Conservation (phyloP, 2,113 vertebrate genomes). For the Solea solea region DNA sequence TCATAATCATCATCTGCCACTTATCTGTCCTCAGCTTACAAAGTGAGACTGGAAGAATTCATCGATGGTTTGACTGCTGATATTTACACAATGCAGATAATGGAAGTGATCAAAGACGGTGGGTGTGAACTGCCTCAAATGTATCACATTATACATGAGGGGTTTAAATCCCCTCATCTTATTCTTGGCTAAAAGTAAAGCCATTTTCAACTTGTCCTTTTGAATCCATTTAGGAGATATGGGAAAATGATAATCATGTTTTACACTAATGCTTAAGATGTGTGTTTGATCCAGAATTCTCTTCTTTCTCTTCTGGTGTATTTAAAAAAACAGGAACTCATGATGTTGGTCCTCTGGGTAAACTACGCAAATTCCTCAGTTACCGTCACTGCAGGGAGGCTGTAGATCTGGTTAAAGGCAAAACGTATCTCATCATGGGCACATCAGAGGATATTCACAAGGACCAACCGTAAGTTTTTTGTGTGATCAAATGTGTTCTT, state of each 20-base stretch:
- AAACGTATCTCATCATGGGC: too few relatives aligned
- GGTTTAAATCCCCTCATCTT: too few relatives aligned
- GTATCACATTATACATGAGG: too few relatives aligned
- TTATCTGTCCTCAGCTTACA: constrained; percentile 68
- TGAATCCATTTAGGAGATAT: too few relatives aligned
- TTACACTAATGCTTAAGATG: not conserved
- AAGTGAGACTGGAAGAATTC: constrained; percentile 41
- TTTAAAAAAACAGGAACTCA: constrained; percentile 46
- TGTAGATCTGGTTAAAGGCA: constrained; percentile 31
- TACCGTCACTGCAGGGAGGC: constrained; percentile 65
- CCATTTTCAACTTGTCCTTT: too few relatives aligned
- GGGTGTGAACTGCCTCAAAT: not conserved
- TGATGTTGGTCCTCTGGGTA: constrained; percentile 38
- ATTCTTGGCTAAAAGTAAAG: too few relatives aligned
- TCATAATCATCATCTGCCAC: not conserved
- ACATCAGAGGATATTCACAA: too few relatives aligned
- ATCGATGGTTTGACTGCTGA: constrained; percentile 31
- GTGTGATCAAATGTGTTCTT: too few relatives aligned
- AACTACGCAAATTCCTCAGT: constrained; percentile 62
- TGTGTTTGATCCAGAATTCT: not conserved
- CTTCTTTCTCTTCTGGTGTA: too few relatives aligned
- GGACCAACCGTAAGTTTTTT: not conserved
- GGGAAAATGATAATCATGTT: too few relatives aligned
- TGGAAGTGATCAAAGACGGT: constrained; percentile 72
- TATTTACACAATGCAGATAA: not conserved